phyloP scores from a whole-genome alignment of 2,888 invertebrate species.

The Galeopsomyia nigrocyanea region DNA sequence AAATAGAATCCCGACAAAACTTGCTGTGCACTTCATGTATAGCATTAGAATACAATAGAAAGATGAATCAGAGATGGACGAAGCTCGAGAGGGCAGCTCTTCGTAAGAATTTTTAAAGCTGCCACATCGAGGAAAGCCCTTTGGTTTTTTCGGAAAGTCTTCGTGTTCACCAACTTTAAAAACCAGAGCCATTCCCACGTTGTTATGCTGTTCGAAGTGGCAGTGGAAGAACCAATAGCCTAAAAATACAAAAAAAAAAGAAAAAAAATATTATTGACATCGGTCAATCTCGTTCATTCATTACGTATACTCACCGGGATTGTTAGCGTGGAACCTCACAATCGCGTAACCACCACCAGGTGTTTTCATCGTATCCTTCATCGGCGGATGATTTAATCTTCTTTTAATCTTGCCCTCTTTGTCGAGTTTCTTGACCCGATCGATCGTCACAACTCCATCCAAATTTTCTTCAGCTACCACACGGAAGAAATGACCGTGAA shows the following conservation, averaged over 20 bases:
- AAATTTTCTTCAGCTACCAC: slow-evolving; percentile 85
- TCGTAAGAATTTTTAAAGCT: slow-evolving; percentile 23
- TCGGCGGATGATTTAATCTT: slow-evolving; percentile 80
- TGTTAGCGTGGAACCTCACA: slow-evolving; percentile 84
- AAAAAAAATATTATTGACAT: too few relatives aligned
- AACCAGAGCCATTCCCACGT: slow-evolving; percentile 90
- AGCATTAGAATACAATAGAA: too few relatives aligned
- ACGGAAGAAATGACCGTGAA: slow-evolving; percentile 87
- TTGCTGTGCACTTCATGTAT: too few relatives aligned
- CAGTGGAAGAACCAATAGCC: slow-evolving; percentile 93
- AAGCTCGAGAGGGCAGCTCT: too few relatives aligned
- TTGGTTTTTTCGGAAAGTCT: slow-evolving; percentile 81
- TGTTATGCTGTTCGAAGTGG: slow-evolving; percentile 91
- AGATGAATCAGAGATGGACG: too few relatives aligned
- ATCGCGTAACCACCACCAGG: slow-evolving; percentile 93
- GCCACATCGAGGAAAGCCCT: slow-evolving; percentile 83
- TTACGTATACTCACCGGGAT: slow-evolving; percentile 75
- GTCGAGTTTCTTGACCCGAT: slow-evolving; percentile 79
- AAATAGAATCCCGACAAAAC: too few relatives aligned
- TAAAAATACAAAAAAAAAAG: slow-evolving; percentile 51
- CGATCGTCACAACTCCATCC: slow-evolving; percentile 72
- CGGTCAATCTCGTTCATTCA: too few relatives aligned
- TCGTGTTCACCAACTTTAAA: slow-evolving; percentile 86
- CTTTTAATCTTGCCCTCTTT: slow-evolving; percentile 77
- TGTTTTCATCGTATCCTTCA: slow-evolving; percentile 91